Conservation (phyloP, 2,113 vertebrate species). For the Callopanchax toddi region DNA sequence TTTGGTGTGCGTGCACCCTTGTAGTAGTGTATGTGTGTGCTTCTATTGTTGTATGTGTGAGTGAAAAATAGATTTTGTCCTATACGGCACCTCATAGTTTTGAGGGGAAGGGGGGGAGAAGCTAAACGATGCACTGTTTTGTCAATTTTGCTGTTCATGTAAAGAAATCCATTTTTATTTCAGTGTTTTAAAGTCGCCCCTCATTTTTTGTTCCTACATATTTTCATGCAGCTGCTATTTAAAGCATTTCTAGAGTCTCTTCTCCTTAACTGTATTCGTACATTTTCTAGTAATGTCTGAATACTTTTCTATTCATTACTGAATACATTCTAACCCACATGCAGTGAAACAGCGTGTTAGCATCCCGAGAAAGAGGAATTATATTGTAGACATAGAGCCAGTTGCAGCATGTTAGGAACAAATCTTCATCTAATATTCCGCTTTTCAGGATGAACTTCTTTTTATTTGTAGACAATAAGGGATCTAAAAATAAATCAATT, state of each 20-base stretch:
- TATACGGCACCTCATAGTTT: too few species aligned
- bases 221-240: constrained; percentile 38
- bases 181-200: constrained; percentile 43
- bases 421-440: constrained; percentile 14
- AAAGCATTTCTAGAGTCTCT: constrained; percentile 33
- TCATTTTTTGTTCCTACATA: constrained; percentile 1
- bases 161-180: constrained; percentile 5
- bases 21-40: too few species aligned
- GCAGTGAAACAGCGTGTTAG: neutral
- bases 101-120: constrained; percentile 28
- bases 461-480: neutral
- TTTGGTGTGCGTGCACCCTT: too few species aligned
- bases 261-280: constrained; percentile 13
- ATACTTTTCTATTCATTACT: too few species aligned
- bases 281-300: neutral
- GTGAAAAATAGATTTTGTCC: too few species aligned
- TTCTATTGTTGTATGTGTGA: too few species aligned
- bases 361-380: constrained; percentile 10
- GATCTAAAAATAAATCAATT: neutral
- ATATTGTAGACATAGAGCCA: constrained; percentile 5
- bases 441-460: neutral
- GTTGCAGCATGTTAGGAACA: constrained; percentile 25
- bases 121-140: constrained; percentile 24
- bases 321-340: neutral
- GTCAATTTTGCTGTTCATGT: neutral